Evolutionary conservation across 1,140 invertebrate species (phyloP).

Genomic region (Drosophila arizonae): DNA sequence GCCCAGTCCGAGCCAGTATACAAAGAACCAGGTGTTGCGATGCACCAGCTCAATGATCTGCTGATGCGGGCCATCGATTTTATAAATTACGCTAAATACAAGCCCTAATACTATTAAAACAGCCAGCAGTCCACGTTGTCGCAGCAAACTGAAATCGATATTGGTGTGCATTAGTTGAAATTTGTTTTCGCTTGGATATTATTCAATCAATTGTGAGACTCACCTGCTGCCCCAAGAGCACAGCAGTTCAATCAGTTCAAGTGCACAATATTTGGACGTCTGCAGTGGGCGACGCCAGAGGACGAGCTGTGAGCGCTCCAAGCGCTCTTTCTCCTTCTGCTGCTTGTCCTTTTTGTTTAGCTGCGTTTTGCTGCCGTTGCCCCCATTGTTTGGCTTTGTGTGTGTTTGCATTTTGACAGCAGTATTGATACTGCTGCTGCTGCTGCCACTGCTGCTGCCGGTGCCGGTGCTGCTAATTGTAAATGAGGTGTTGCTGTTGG

Average conservation of each 20-base stretch:
- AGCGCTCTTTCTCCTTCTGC: conserved; percentile 82
- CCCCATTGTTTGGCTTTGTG: conserved; percentile 20
- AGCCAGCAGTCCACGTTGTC: conserved; percentile 83
- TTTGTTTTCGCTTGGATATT: background rate
- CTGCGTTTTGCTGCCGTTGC: conserved; percentile 29
- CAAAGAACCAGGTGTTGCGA: conserved; percentile 88
- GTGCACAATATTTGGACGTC: conserved; percentile 92
- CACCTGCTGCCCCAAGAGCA: conserved; percentile 85
- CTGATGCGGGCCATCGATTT: conserved; percentile 84
- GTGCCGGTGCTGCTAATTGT: background rate
- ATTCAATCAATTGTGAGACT: conserved; percentile 20
- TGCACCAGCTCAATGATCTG: conserved; percentile 82
- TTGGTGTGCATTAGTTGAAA: conserved; percentile 5
- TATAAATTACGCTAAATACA: conserved; percentile 81
- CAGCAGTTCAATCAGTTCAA: conserved; percentile 88
- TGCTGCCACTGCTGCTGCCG: conserved; percentile 32
- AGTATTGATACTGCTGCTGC: conserved; percentile 13
- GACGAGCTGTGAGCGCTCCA: conserved; percentile 88
- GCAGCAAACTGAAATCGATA: conserved; percentile 83
- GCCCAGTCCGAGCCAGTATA: conserved; percentile 97
- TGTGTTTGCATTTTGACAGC: conserved; percentile 36
- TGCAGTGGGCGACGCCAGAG: conserved; percentile 93
- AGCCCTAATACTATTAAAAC: conserved; percentile 82
- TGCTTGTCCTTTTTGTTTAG: conserved; percentile 72
- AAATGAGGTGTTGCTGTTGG: conserved; percentile 2